phyloP scores from a whole-genome alignment of 2,797 vertebrate genomes.

The Cuniculus paca region DNA sequence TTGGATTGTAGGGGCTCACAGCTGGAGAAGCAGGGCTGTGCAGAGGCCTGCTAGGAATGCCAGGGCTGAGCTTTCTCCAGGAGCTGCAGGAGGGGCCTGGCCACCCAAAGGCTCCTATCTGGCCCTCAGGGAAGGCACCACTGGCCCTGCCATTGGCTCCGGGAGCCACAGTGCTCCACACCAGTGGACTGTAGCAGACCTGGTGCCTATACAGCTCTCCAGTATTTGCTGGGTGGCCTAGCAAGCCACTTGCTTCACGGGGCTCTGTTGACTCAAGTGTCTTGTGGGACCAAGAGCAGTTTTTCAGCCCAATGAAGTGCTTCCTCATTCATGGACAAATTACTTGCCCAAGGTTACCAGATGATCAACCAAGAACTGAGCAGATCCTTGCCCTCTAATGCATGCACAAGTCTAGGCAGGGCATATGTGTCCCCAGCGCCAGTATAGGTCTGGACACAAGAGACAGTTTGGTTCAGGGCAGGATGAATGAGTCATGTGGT shows the following conservation, averaged over 20 bases:
- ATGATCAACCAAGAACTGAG: background rate
- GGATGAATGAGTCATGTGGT: background rate
- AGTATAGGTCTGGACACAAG: background rate
- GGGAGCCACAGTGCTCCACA: background rate
- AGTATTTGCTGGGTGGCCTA: background rate
- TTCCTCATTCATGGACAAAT: background rate
- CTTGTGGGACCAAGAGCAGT: background rate
- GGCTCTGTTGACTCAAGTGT: background rate
- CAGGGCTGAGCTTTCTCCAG: background rate
- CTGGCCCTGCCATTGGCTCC: background rate
- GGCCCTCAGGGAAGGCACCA: too few relatives aligned
- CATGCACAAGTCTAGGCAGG: background rate
- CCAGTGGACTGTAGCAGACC: background rate
- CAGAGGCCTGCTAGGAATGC: background rate
- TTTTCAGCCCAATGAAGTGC: background rate
- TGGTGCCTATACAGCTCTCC: rapidly evolving
- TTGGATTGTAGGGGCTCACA: background rate
- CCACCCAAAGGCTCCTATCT: background rate
- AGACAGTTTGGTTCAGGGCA: background rate
- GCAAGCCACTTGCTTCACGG: background rate
- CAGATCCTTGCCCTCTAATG: background rate
- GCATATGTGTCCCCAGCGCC: background rate
- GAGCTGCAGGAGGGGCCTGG: background rate
- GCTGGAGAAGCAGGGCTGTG: background rate
- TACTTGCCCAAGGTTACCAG: background rate